phyloP scores from a whole-genome alignment of 2,113 vertebrate genomes.

The Xiphias gladius region DNA sequence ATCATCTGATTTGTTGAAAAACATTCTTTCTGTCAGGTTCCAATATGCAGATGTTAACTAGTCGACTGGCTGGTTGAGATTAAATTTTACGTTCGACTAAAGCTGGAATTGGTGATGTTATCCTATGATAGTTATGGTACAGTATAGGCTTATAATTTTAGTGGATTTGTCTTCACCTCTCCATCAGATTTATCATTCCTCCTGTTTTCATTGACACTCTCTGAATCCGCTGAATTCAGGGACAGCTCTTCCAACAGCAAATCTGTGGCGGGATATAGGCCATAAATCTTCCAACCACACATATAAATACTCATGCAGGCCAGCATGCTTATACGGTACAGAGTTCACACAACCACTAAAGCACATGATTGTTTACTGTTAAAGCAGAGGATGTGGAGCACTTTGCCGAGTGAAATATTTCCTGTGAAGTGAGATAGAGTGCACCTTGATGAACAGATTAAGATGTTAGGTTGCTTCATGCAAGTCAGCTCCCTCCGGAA shows the following conservation, averaged over 20 bases:
- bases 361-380: not conserved
- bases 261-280: constrained; percentile 66
- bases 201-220: constrained; percentile 11
- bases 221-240: constrained; percentile 34
- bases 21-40: not conserved
- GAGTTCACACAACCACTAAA: not conserved
- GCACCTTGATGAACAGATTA: not conserved
- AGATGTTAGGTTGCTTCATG: constrained; percentile 10
- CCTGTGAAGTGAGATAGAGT: not conserved
- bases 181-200: not conserved
- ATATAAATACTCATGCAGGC: not conserved
- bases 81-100: not conserved
- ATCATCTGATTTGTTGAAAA: not conserved
- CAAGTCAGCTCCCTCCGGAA: constrained; percentile 69
- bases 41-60: not conserved
- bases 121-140: not conserved
- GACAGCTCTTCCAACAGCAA: constrained; percentile 81
- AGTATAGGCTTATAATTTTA: not conserved
- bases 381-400: not conserved
- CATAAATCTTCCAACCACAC: constrained; percentile 25
- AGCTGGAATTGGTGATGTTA: not conserved
- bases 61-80: not conserved
- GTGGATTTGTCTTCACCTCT: constrained; percentile 42
- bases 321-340: not conserved
- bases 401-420: constrained; percentile 3